Percentiles rank a stretch among this genome's conserved stretches.
Evolutionary conservation across 2,113 vertebrate genomes (phyloP).

Genomic region (Orycteropus afer): DNA sequence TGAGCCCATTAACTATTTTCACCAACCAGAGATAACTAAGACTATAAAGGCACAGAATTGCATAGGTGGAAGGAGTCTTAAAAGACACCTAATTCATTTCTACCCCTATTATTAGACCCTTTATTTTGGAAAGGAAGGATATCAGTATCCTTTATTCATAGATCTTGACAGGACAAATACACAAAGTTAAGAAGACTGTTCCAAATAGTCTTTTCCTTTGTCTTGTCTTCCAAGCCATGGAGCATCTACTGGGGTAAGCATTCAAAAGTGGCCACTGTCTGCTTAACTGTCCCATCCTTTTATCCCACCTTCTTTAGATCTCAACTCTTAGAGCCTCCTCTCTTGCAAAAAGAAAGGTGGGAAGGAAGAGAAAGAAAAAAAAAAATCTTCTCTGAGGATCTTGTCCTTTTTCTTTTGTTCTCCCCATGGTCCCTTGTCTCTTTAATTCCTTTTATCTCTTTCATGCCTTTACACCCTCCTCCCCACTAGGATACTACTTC

Average conservation of each 20-base stretch:
- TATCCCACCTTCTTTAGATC: background rate
- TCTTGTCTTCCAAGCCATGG: background rate
- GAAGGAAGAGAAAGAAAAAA: background rate
- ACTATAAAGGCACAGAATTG: background rate
- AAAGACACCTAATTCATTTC: background rate
- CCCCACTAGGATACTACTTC: background rate
- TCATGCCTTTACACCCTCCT: background rate
- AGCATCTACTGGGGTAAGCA: background rate
- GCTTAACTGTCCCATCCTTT: rapidly evolving
- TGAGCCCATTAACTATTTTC: background rate
- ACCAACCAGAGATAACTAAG: background rate
- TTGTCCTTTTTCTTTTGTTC: background rate
- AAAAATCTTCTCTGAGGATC: no score
- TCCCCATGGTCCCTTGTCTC: no score
- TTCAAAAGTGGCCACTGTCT: background rate
- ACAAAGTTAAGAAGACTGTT: background rate
- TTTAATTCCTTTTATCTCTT: background rate
- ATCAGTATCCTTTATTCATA: background rate
- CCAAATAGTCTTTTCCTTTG: background rate
- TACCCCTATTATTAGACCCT: background rate
- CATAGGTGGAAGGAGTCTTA: background rate
- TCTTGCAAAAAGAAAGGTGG: background rate
- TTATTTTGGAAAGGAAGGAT: background rate
- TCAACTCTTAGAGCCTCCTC: background rate
- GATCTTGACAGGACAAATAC: background rate